Percentiles rank a stretch among this genome's conserved stretches.
Conservation (phyloP, 2,113 vertebrate genomes). For the Plestiodon gilberti region DNA sequence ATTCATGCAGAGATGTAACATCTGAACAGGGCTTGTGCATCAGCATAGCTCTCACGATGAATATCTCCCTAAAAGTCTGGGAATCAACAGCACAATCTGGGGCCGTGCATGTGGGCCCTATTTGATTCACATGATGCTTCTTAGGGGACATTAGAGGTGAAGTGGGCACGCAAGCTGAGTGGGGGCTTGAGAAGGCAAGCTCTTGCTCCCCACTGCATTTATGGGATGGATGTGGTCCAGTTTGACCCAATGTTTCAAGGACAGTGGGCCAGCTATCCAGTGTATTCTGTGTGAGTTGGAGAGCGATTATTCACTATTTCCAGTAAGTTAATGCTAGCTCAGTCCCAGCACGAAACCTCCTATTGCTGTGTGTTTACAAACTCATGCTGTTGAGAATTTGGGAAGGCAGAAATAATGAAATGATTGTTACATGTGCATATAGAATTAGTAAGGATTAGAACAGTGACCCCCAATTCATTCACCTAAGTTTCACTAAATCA, state of each 20-base stretch:
- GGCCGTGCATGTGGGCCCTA: too few species aligned
- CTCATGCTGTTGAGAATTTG: conserved; percentile 27
- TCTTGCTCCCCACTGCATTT: not conserved
- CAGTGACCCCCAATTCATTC: not conserved
- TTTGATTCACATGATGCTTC: not conserved
- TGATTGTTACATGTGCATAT: conserved; percentile 18
- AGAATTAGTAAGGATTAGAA: not conserved
- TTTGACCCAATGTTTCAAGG: not conserved
- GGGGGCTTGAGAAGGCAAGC: not conserved
- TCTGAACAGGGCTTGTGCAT: not conserved
- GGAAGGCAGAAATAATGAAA: conserved; percentile 40
- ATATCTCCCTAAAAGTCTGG: too few species aligned
- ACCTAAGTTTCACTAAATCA: not conserved
- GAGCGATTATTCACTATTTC: conserved; percentile 24
- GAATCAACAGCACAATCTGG: too few species aligned
- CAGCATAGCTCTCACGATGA: too few species aligned
- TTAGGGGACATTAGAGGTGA: not conserved
- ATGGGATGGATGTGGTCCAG: not conserved
- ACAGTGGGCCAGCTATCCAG: not conserved
- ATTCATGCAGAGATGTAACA: not conserved
- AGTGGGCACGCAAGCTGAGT: too few species aligned
- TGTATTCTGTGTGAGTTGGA: conserved; percentile 7
- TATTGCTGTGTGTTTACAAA: conserved; percentile 21
- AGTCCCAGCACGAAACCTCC: not conserved
- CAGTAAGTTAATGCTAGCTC: conserved; percentile 47